phyloP scores from a whole-genome alignment of 2,113 vertebrate species.

The Dipodomys stephensi region DNA sequence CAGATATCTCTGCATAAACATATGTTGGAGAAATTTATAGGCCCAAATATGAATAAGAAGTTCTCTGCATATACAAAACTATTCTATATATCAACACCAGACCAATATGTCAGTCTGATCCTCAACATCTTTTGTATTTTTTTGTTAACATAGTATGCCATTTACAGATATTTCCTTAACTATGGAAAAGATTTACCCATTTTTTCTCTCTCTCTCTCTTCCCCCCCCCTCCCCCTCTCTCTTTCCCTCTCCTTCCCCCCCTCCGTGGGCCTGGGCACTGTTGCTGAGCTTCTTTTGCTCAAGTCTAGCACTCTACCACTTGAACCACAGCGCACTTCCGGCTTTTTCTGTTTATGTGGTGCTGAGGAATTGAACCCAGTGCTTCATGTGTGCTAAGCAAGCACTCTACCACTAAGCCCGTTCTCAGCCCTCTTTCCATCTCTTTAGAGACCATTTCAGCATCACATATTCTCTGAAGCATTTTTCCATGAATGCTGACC shows the following conservation, averaged over 20 bases:
- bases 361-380: no score
- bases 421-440: background rate
- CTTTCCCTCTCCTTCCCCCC: no score
- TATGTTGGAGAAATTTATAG: background rate
- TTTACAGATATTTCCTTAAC: background rate
- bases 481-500: background rate
- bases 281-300: no score
- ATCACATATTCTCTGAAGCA: background rate
- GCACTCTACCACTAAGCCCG: no score
- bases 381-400: no score
- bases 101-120: background rate
- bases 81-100: background rate
- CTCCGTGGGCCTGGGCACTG: no score
- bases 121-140: constrained; percentile 12
- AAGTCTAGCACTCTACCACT: no score
- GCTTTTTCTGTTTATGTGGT: background rate
- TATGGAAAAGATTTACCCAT: background rate
- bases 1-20: background rate
- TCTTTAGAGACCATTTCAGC: background rate
- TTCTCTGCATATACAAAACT: background rate
- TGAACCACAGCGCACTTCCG: no score
- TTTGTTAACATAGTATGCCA: background rate
- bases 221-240: no score
- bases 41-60: background rate
- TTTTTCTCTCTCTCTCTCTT: background rate